Conservation (phyloP, 2,113 vertebrate species). For the Benthochromis sp. region DNA sequence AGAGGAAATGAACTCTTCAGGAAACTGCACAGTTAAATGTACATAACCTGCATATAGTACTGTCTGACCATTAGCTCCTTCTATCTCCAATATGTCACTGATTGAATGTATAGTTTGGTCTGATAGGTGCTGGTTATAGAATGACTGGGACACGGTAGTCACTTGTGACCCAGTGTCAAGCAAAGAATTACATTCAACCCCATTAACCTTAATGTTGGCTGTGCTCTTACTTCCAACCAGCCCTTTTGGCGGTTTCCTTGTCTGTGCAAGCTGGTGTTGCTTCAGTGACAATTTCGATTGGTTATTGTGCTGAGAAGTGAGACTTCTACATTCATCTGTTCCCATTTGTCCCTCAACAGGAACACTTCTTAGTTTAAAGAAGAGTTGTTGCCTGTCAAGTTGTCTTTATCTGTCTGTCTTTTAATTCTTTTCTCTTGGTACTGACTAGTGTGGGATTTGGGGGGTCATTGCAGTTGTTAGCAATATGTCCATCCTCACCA, state of each 20-base stretch:
- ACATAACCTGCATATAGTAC: not conserved
- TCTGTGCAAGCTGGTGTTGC: not conserved
- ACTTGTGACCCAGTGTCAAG: not conserved
- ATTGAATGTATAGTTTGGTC: not conserved
- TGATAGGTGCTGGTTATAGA: not conserved
- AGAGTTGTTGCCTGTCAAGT: not conserved
- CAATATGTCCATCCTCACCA: not conserved
- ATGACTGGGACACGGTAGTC: not conserved
- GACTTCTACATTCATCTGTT: not conserved
- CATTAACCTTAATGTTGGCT: not conserved
- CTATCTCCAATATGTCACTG: not conserved
- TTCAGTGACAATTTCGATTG: not conserved
- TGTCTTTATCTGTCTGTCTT: not conserved
- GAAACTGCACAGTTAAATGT: not conserved
- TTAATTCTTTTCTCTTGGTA: not conserved
- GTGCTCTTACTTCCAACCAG: not conserved
- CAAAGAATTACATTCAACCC: not conserved
- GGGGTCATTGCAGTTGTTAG: not conserved
- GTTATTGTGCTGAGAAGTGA: not conserved
- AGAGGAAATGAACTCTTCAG: not conserved
- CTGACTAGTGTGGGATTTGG: not conserved
- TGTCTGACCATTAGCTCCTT: not conserved
- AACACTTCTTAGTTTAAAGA: not conserved
- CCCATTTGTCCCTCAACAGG: not conserved
- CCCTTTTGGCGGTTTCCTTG: not conserved